A percentile compares a stretch with the other conserved stretches of the same genome.
These are phyloP conservation scores for Hirtodrosophila trivittata DNA, from an alignment of 2,888 invertebrate genomes.

Conservation along the genomic window DNA sequence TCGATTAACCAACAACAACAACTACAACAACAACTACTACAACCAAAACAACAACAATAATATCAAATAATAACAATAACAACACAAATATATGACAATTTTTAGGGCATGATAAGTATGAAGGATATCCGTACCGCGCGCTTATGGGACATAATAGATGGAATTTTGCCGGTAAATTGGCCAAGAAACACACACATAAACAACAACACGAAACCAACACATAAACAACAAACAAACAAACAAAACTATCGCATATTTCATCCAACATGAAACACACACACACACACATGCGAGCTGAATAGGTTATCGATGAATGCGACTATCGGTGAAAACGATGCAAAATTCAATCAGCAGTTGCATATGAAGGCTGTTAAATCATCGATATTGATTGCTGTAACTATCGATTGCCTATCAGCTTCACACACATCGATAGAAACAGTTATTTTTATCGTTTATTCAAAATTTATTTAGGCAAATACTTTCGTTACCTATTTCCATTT, in stretches of 20 bases:
- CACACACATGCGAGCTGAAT: constrained; percentile 22
- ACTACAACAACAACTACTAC: constrained; percentile 13
- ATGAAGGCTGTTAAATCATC: no score
- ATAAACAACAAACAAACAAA: constrained; percentile 29
- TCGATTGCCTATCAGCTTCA: no score
- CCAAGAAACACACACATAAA: constrained; percentile 55
- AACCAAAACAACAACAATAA: constrained; percentile 16
- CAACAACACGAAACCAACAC: constrained; percentile 9
- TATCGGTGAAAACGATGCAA: constrained; percentile 1
- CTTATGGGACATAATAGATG: constrained; percentile 84
- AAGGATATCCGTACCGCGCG: constrained; percentile 84
- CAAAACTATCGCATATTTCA: neutral
- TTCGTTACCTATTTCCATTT: neutral
- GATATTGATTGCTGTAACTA: no score
- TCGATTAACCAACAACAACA: constrained; percentile 58
- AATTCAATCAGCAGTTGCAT: no score
- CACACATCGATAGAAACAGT: no score
- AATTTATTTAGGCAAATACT: neutral
- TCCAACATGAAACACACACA: constrained; percentile 18
- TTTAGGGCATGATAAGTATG: constrained; percentile 84
- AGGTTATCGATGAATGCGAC: neutral
- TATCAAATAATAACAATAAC: constrained; percentile 38
- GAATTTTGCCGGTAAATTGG: constrained; percentile 84
- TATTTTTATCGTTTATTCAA: constrained; percentile 21
- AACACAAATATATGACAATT: constrained; percentile 68